phyloP scores from a whole-genome alignment of 2,797 vertebrate species.

The Chelon labrosus region DNA sequence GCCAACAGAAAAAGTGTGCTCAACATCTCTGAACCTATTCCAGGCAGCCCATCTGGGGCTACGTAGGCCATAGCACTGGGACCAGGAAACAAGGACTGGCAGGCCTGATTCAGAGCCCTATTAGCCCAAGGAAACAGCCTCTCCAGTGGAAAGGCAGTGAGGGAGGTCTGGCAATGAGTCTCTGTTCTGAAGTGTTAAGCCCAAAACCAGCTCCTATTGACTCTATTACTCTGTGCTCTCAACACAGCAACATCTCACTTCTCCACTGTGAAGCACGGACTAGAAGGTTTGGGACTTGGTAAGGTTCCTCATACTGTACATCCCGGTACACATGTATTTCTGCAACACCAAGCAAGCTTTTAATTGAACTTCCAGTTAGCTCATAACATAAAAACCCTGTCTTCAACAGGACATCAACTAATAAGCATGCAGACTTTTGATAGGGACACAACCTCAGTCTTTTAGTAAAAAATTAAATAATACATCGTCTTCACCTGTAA shows the following conservation, averaged over 20 bases:
- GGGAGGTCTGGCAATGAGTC: conserved; percentile 52
- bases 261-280: conserved; percentile 15
- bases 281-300: conserved; percentile 7
- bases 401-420: background rate
- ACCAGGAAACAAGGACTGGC: conserved; percentile 80
- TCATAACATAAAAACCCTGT: background rate
- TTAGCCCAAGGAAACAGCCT: conserved; percentile 69
- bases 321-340: background rate
- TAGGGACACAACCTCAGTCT: background rate
- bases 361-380: background rate
- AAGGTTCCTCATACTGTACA: too few species aligned
- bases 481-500: background rate
- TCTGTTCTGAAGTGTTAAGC: conserved; percentile 42
- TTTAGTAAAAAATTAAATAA: background rate
- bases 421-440: background rate
- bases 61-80: conserved; percentile 54
- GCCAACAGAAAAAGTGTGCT: conserved; percentile 79
- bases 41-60: conserved; percentile 71
- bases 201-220: conserved; percentile 50
- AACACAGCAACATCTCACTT: conserved; percentile 18
- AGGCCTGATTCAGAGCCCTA: conserved; percentile 62
- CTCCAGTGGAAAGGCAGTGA: conserved; percentile 48
- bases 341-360: background rate
- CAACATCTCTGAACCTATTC: conserved; percentile 66
- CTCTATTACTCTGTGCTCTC: conserved; percentile 24